Evolutionary conservation across 2,888 invertebrate species (phyloP), one percentile per base, ranked within the genome.

Genomic region (Aquatica leii): DNA sequence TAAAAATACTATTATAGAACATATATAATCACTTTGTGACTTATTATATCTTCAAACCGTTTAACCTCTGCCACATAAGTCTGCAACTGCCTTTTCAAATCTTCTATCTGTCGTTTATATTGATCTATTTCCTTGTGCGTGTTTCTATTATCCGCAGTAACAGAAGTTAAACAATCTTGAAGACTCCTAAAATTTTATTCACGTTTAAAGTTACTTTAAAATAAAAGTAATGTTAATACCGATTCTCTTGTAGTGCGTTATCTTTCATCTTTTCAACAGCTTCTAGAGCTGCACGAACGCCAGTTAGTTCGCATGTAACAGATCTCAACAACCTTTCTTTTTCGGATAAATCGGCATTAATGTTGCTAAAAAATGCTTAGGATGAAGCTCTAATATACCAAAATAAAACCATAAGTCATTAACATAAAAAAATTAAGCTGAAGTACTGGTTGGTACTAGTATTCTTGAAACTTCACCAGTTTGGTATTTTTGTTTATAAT

Each of bases 51-150:
- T 79, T 93, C 93, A 65, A 90, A 90, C 72, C 91, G 85, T 74
- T 91, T 88, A 12, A 94, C 89, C 84, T 93, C 92, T 71, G 88
- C 87, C 3, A 93, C 92, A 81, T 94, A 94, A 74, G 92, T 90
- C 74, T 92, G 92, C 64, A 93, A 80, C 76, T 93, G 92, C 66
- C 87, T 86, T 77, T 90, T 92, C 66, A 93, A 81, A 71, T 89
- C 86, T 59, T 88, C 89, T 17, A 91, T 89, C 82, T 93, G 91
- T 74, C 87, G 85, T 69, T 86, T 86, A 14, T 89, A 86, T 59
- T 87, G 86, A 55, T 90, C 90, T 70, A 91, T 83, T 77, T 91
- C 90, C 69, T 86, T 87, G 69, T 87, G 88, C 12, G 87, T 83
- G 20, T 86, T 82, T 71, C 87, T 85, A 59, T 87, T 81, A 75